Conservation (phyloP, 2,888 invertebrate genomes). For the Sisyra terminalis region DNA sequence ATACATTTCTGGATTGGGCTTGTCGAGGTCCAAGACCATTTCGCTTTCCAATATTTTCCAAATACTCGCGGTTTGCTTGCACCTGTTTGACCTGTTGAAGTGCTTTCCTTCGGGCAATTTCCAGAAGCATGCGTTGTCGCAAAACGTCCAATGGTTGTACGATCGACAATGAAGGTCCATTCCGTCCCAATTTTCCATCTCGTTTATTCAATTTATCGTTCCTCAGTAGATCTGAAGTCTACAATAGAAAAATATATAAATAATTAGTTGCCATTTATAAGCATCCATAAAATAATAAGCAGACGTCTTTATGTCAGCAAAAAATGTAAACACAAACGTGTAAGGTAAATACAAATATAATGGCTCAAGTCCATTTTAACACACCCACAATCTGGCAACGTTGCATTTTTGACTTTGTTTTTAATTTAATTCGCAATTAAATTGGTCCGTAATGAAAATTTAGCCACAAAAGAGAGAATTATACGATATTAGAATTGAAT, state of each 20-base stretch:
- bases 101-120: slow-evolving; percentile 70
- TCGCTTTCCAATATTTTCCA: slow-evolving; percentile 65
- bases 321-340: no score
- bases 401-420: no score
- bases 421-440: no score
- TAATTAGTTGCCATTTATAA: no score
- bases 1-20: slow-evolving; percentile 3
- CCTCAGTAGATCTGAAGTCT: neutral
- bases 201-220: slow-evolving; percentile 2
- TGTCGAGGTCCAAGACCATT: slow-evolving; percentile 9
- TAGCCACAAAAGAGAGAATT: no score
- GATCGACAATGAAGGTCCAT: slow-evolving; percentile 63
- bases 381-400: no score
- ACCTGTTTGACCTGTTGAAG: slow-evolving; percentile 54
- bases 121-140: slow-evolving; percentile 61
- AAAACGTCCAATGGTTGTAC: slow-evolving; percentile 77
- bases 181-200: slow-evolving; percentile 23
- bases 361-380: no score
- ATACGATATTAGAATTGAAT: no score
- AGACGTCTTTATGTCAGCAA: no score
- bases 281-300: no score
- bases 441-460: no score
- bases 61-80: slow-evolving; percentile 53
- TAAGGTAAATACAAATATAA: no score
- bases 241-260: neutral